These are phyloP conservation scores for Xenopus laevis DNA, from an alignment of 2,113 vertebrate genomes.

Conservation along the genomic window DNA sequence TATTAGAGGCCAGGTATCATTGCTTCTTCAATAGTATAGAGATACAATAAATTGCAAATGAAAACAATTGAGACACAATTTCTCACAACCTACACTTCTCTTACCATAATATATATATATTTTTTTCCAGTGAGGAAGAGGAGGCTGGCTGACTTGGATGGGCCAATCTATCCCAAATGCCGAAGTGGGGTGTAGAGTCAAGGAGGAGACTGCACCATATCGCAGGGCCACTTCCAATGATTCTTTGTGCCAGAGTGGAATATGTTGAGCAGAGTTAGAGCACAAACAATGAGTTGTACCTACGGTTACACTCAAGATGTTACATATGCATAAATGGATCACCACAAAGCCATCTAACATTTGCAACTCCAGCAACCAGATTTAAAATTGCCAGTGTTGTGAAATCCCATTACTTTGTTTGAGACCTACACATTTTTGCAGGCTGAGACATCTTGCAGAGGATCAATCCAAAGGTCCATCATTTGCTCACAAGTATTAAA, in stretches of 20 bases:
- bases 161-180: conserved; percentile 94
- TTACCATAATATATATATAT: not conserved
- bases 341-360: not conserved
- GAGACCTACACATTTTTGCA: too few species aligned
- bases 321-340: conserved; percentile 55
- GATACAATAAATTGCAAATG: too few species aligned
- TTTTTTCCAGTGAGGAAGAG: conserved; percentile 86
- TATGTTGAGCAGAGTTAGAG: conserved; percentile 53
- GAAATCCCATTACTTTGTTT: too few species aligned
- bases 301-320: conserved; percentile 51
- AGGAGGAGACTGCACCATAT: conserved; percentile 33
- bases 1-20: too few species aligned
- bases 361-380: too few species aligned
- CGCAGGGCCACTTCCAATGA: conserved; percentile 49
- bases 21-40: too few species aligned
- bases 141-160: conserved; percentile 82
- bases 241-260: conserved; percentile 52
- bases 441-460: too few species aligned
- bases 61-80: too few species aligned
- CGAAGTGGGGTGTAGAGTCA: conserved; percentile 81
- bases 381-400: too few species aligned
- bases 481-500: too few species aligned
- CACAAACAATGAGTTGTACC: conserved; percentile 60
- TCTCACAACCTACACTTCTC: too few species aligned
- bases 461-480: too few species aligned